Evolutionary conservation across 2,113 vertebrate species (phyloP).

Genomic region (Sphaerodactylus townsendi): DNA sequence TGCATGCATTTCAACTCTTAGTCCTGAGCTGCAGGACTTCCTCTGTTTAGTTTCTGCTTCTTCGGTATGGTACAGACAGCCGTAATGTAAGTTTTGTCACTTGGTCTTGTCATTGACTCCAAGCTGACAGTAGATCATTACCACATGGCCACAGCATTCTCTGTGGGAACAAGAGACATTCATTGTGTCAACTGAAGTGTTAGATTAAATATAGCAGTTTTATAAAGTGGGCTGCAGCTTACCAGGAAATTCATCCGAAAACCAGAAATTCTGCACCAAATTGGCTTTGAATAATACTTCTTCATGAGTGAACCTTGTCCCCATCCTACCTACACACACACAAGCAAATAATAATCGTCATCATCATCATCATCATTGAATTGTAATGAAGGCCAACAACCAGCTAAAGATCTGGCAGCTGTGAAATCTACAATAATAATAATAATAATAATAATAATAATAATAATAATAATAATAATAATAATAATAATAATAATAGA

Average conservation of each 20-base stretch:
- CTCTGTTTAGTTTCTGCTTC: slow-evolving; percentile 33
- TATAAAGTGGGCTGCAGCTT: background rate
- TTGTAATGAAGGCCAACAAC: too few species aligned
- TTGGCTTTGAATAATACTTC: background rate
- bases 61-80: background rate
- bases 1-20: background rate
- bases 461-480: too few species aligned
- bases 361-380: too few species aligned
- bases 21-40: fast-evolving
- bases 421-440: too few species aligned
- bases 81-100: slow-evolving; percentile 20
- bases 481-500: too few species aligned
- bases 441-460: too few species aligned
- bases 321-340: background rate
- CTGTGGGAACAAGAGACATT: background rate
- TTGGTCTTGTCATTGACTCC: slow-evolving; percentile 39
- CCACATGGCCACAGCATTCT: background rate
- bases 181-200: background rate
- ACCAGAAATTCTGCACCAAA: slow-evolving; percentile 4
- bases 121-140: slow-evolving; percentile 31
- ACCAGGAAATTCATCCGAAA: background rate
- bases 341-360: background rate
- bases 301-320: background rate
- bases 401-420: too few species aligned
- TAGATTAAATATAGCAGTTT: slow-evolving; percentile 20